Evolutionary conservation across 2,888 invertebrate genomes (phyloP), one percentile per base, ranked within the genome.

Genomic region (Periphyllus acericola): DNA sequence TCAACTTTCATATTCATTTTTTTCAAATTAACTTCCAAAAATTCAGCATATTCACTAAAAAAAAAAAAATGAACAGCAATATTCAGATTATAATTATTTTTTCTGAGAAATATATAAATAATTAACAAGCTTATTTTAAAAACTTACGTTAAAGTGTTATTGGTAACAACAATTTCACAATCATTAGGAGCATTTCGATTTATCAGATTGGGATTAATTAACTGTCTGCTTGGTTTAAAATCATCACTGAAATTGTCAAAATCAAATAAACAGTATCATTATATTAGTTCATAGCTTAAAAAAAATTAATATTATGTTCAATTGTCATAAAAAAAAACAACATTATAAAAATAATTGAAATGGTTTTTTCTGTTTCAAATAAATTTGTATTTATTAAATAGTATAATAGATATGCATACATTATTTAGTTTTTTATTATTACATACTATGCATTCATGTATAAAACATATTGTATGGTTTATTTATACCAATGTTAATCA

Each of bases 141-240:
- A 89, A 93, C 94, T 94, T 93, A 97, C 97, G 96, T 96, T 84
- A 97, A 93, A 14, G 93, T 92, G 91, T 96, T 95, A 80, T 96
- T 95, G 6, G 96, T 95, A 5, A 97, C 96, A 90, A 98, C 96
- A 86, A 98, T 97, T 92, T 97, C 97, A 91, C 97, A 97, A 91
- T 98, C 97, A 91, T 97, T 96, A 90, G 92, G 91, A 76, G 90
- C 88, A 75, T 90, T 90, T 84, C 78, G 89, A 83, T 87, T 87
- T 66, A 87, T 81, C 11, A 81, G 17, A 66, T 74, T 87, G 5
- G 87, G 87, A 75, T 87, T 87, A 2, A 81, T 86, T 29, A 86
- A 21, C 21, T 78, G 78, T 72, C 80, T 81, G 4, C 32, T 34
- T 46, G 46, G 66, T 81, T 80, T 87, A 46, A 81, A 87, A 81